Percentiles rank a stretch among this genome's conserved stretches.
Conservation (phyloP, 2,113 vertebrate species). For the Mellivora capensis region DNA sequence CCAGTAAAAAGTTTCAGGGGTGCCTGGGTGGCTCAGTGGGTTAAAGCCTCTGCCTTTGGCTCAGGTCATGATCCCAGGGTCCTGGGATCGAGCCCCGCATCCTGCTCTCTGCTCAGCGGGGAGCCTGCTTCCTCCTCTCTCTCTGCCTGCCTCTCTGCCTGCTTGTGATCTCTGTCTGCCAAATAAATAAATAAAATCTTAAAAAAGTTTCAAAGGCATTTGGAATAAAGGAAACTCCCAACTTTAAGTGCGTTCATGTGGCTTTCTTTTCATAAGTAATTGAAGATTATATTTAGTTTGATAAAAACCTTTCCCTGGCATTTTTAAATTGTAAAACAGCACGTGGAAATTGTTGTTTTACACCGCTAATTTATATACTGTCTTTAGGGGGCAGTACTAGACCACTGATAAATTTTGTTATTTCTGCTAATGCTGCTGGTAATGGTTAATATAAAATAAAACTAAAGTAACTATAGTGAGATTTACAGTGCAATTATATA, state of each 20-base stretch:
- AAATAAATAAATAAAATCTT: too few species aligned
- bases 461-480: conserved; percentile 19
- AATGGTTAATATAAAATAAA: conserved; percentile 43
- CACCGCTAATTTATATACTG: conserved; percentile 10
- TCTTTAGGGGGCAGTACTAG: conserved; percentile 75
- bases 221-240: neutral
- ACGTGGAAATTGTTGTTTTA: conserved; percentile 23
- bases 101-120: too few species aligned
- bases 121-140: too few species aligned
- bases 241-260: neutral
- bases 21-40: too few species aligned
- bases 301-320: conserved; percentile 15
- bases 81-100: too few species aligned
- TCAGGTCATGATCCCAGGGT: too few species aligned
- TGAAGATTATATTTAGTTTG: conserved; percentile 12
- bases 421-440: conserved; percentile 29
- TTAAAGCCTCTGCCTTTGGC: too few species aligned
- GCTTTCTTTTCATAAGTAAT: neutral
- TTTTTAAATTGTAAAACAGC: neutral
- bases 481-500: conserved; percentile 33
- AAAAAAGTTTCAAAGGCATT: neutral
- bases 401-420: conserved; percentile 39
- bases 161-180: too few species aligned
- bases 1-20: neutral
- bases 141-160: too few species aligned